These are phyloP conservation scores for Callaeas wilsoni DNA, from an alignment of 2,113 vertebrate genomes.

Conservation along the genomic window DNA sequence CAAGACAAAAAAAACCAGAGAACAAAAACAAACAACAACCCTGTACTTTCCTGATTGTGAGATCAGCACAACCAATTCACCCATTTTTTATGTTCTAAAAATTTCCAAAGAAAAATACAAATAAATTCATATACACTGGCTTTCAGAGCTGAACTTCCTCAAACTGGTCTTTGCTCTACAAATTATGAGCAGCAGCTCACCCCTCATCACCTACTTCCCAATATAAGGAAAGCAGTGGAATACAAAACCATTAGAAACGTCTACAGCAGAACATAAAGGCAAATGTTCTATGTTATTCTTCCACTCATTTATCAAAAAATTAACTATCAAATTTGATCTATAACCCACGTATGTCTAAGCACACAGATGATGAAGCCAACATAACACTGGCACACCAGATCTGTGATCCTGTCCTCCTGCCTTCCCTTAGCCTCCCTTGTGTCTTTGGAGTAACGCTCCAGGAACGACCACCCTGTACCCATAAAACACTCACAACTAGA, in stretches of 20 bases:
- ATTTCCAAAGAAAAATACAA: neutral
- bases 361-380: neutral
- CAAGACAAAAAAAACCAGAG: neutral
- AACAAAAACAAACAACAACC: neutral
- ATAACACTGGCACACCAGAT: neutral
- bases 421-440: neutral
- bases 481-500: neutral
- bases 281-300: neutral
- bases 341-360: neutral
- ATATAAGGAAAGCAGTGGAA: neutral
- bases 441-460: accelerated
- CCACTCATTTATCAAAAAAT: neutral
- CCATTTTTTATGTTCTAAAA: neutral
- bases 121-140: neutral
- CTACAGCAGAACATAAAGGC: neutral
- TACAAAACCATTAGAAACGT: neutral
- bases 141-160: neutral
- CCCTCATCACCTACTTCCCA: neutral
- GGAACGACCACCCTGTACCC: neutral
- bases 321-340: neutral
- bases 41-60: neutral
- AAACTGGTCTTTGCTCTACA: neutral
- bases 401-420: neutral
- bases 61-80: neutral
- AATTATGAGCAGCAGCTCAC: neutral